A percentile compares a stretch with the other conserved stretches of the same genome.
These are phyloP conservation scores for Mimas tiliae DNA, from an alignment of 2,888 invertebrate species.

Conservation along the genomic window DNA sequence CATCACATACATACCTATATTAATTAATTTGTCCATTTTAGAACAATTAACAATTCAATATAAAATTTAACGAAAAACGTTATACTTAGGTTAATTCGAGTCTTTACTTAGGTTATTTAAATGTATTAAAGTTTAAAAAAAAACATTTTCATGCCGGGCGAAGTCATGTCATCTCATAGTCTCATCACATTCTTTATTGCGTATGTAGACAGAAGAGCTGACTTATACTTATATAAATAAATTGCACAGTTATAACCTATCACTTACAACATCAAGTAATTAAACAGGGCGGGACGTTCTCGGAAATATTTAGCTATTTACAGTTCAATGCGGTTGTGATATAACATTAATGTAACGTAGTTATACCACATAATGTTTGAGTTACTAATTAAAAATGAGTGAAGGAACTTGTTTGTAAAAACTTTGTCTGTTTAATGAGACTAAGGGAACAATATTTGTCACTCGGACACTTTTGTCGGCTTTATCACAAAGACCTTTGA, in stretches of 20 bases:
- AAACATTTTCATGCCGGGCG: too few species aligned
- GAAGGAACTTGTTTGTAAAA: background rate
- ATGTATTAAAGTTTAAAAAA: too few species aligned
- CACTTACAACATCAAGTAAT: background rate
- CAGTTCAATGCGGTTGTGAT: background rate
- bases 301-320: background rate
- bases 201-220: too few species aligned
- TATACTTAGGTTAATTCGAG: too few species aligned
- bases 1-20: too few species aligned
- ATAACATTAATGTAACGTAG: background rate
- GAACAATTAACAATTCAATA: too few species aligned
- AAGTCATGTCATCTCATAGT: too few species aligned
- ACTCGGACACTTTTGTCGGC: background rate
- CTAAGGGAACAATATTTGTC: background rate
- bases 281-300: background rate
- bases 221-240: background rate
- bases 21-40: too few species aligned
- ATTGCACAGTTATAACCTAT: background rate
- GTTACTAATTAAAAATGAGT: slow-evolving; percentile 19
- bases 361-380: slow-evolving; percentile 15
- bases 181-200: too few species aligned
- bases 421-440: slow-evolving; percentile 12
- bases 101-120: too few species aligned
- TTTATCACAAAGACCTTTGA: slow-evolving; percentile 13
- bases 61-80: too few species aligned